phyloP scores from a whole-genome alignment of 2,888 invertebrate genomes.

The Macrophya annulata region DNA sequence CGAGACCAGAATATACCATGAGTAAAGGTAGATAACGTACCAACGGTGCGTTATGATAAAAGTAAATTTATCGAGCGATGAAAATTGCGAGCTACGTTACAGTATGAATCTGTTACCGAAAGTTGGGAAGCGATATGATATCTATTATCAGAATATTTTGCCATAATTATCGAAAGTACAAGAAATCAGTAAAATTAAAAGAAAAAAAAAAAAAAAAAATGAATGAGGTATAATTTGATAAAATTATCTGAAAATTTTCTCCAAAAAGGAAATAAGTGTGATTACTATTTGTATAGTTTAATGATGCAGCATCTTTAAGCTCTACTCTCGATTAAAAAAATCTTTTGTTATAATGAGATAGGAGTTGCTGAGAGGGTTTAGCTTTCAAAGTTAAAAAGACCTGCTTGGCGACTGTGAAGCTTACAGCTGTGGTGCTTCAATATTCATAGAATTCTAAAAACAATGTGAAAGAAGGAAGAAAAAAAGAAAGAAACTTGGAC shows the following conservation, averaged over 20 bases:
- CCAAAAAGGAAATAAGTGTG: not conserved
- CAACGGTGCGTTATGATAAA: not conserved
- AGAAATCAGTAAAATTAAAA: not conserved
- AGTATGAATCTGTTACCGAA: not conserved
- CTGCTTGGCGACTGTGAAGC: not conserved
- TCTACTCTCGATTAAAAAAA: conserved; percentile 32
- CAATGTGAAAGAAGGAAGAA: not conserved
- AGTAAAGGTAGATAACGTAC: conserved; percentile 29
- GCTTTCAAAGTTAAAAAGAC: conserved; percentile 18
- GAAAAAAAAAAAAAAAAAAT: not conserved
- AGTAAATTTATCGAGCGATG: conserved; percentile 23
- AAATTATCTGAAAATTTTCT: too few relatives aligned
- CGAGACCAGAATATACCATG: not conserved
- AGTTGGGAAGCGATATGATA: not conserved
- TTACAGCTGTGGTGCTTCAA: not conserved
- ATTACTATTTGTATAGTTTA: not conserved
- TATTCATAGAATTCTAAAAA: conserved; percentile 54
- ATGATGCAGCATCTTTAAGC: conserved; percentile 16
- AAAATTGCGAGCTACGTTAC: not conserved
- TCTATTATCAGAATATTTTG: not conserved
- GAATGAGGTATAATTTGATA: not conserved
- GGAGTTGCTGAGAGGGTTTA: not conserved
- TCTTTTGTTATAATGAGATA: too few relatives aligned
- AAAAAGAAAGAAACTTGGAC: not conserved
- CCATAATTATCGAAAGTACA: not conserved